These are phyloP conservation scores for Pomacea maculata DNA, from an alignment of 1,140 invertebrate genomes.

Conservation along the genomic window DNA sequence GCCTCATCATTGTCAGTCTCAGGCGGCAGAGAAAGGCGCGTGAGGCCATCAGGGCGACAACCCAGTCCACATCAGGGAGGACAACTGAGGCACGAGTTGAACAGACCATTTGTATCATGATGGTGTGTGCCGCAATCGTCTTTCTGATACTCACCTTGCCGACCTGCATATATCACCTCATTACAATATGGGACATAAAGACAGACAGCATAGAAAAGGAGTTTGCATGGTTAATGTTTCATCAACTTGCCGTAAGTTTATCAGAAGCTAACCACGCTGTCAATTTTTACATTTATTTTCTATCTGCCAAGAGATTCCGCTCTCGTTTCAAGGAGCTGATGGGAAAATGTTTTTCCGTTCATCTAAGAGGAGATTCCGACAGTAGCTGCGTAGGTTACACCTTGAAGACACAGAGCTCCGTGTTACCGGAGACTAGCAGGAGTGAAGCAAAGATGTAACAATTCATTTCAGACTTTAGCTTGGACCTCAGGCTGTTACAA, in stretches of 20 bases:
- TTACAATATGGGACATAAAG: background rate
- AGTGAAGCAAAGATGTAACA: no score
- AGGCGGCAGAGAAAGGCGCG: background rate
- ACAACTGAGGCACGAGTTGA: slow-evolving; percentile 1
- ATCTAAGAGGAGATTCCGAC: background rate
- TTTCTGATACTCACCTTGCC: slow-evolving; percentile 30
- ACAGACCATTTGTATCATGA: slow-evolving; percentile 25
- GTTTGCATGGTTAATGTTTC: slow-evolving; percentile 12
- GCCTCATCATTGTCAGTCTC: slow-evolving; percentile 8
- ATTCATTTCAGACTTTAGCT: no score
- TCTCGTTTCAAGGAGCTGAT: slow-evolving; percentile 1
- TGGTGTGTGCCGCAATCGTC: slow-evolving; percentile 24
- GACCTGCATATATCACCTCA: slow-evolving; percentile 6
- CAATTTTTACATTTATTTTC: slow-evolving; percentile 33
- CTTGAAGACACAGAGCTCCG: no score
- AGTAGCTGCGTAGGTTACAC: no score
- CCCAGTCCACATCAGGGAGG: background rate
- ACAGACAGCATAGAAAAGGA: background rate
- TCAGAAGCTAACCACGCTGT: slow-evolving; percentile 26
- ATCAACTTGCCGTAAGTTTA: slow-evolving; percentile 10
- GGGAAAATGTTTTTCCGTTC: no score
- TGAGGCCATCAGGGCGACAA: background rate
- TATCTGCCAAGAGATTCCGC: slow-evolving; percentile 24
- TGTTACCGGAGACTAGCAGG: no score
- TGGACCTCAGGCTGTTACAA: no score